Evolutionary conservation across 2,113 vertebrate species (phyloP), one percentile per base, ranked within the genome.

Genomic region (Scolopax mira): DNA sequence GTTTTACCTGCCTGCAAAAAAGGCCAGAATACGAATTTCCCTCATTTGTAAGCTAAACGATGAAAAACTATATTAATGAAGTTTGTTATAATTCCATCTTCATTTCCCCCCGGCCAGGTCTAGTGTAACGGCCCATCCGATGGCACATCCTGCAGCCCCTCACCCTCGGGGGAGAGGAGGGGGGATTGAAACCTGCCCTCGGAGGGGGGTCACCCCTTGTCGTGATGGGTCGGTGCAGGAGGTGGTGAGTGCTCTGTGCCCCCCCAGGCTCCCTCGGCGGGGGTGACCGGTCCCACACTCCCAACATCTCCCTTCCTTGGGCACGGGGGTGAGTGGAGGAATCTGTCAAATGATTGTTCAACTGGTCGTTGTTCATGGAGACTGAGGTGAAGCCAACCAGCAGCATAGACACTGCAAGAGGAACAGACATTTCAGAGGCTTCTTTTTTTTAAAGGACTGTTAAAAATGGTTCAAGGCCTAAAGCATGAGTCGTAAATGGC

Each of bases 401-500:
- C 78, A 65, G 82, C 44, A 55, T 30, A 27, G 77, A 65, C 17
- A 19, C 84, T 93, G 95, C 88, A 54, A 70, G 78, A 91, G 94
- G 93, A 94, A 61, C 72, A 90, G 96, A 75, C 22, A 5, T 79
- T 96, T 96, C 91, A 92, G 97, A 97, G 95, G 97, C 94, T 96
- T 93, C 72, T 94, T 97, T 97, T 97, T 66, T 97, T 96, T 64
- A 97, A 97, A 97, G 97, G 97, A 98, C 97, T 98, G 97, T 98
- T 94, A 90, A 95, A 95, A 96, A 94, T 92, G 94, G 82, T 88
- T 97, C 97, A 95, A 98, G 97, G 97, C 98, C 96, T 98, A 97
- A 97, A 98, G 98, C 98, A 98, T 98, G 98, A 98, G 98, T 98
- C 97, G 79, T 98, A 96, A 92, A 94, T 97, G 96, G 97, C 98